Evolutionary conservation across 2,113 vertebrate species (phyloP).

Genomic region (Cricetomys ansorgei): DNA sequence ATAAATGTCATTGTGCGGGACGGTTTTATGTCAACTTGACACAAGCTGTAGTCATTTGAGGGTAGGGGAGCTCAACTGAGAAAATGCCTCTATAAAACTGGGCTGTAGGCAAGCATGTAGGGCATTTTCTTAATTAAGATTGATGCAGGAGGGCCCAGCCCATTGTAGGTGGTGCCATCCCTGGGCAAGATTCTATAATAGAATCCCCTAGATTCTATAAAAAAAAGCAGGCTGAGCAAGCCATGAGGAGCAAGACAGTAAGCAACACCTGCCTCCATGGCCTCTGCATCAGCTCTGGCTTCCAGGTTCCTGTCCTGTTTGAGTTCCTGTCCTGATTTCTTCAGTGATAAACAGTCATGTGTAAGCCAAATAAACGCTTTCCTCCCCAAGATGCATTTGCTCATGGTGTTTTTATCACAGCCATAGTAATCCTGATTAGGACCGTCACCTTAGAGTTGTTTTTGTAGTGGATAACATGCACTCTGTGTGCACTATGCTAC

Average conservation of each 20-base stretch:
- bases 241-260: neutral
- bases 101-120: neutral
- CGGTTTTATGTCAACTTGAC: neutral
- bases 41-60: neutral
- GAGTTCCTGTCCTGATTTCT: neutral
- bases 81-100: neutral
- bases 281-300: neutral
- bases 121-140: neutral
- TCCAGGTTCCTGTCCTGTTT: neutral
- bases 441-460: neutral
- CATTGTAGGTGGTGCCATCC: neutral
- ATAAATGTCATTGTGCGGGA: neutral
- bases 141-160: neutral
- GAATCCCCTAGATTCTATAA: neutral
- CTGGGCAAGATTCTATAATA: neutral
- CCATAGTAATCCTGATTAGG: neutral
- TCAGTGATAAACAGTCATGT: neutral
- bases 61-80: neutral
- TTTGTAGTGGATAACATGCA: neutral
- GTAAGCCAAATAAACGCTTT: neutral
- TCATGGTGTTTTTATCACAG: neutral
- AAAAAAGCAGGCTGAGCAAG: neutral
- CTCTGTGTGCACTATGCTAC: neutral
- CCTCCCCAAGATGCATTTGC: neutral
- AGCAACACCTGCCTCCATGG: neutral